phyloP scores from a whole-genome alignment of 2,113 vertebrate species.

The Lepus europaeus region DNA sequence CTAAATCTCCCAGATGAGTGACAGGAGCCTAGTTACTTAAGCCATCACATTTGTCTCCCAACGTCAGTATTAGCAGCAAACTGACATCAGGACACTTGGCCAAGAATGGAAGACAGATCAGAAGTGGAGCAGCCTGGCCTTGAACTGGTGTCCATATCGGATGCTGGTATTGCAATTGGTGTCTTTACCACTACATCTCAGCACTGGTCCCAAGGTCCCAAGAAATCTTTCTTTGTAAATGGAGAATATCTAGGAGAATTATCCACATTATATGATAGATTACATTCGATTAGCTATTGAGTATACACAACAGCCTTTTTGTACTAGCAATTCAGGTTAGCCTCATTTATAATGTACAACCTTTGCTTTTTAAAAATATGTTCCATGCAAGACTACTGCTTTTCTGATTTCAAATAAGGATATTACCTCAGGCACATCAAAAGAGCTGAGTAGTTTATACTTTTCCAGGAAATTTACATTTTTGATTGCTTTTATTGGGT shows the following conservation, averaged over 20 bases:
- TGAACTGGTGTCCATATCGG: too few species aligned
- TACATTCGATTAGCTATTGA: background rate
- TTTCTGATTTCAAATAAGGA: conserved; percentile 27
- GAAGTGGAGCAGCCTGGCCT: too few species aligned
- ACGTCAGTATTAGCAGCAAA: too few species aligned
- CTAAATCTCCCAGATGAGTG: too few species aligned
- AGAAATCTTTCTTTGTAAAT: background rate
- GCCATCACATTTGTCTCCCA: too few species aligned
- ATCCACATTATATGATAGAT: background rate
- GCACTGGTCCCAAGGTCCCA: background rate
- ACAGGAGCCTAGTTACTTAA: too few species aligned
- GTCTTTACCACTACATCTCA: too few species aligned
- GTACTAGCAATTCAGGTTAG: background rate
- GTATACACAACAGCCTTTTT: background rate
- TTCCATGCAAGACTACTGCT: background rate
- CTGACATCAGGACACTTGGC: too few species aligned
- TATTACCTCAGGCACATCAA: background rate
- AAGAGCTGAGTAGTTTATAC: background rate
- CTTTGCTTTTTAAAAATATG: background rate
- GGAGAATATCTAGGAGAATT: background rate
- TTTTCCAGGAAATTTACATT: conserved; percentile 12
- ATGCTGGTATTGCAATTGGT: too few species aligned
- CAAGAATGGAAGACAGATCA: fast-evolving
- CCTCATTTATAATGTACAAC: conserved; percentile 1
- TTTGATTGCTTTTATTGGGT: background rate